These are phyloP conservation scores for Thyatira batis DNA, from an alignment of 2,888 invertebrate genomes.

Conservation along the genomic window DNA sequence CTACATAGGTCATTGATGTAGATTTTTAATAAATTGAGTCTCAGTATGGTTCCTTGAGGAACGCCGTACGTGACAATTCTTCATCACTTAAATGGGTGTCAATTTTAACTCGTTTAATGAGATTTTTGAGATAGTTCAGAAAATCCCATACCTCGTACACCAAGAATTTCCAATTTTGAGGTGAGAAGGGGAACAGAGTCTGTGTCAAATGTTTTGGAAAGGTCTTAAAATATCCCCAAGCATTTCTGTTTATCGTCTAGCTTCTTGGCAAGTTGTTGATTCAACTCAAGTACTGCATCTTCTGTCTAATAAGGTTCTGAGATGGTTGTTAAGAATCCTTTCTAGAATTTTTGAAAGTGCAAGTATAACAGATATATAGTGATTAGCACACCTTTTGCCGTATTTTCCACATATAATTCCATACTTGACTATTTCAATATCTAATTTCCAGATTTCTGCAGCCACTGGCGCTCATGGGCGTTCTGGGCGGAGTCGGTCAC, in stretches of 20 bases:
- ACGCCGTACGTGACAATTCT: no score
- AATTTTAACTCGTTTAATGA: no score
- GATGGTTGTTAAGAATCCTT: background rate
- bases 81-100: no score
- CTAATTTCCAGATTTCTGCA: constrained; percentile 71
- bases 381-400: no score
- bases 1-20: no score
- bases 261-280: background rate
- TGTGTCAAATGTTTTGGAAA: constrained; percentile 1
- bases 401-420: no score
- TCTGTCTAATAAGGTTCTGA: background rate
- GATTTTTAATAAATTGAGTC: no score
- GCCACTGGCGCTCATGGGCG: constrained; percentile 75
- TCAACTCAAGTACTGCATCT: background rate
- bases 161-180: background rate
- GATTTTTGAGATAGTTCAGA: background rate
- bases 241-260: background rate
- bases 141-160: background rate
- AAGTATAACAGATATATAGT: no score
- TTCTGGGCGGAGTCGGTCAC: constrained; percentile 73
- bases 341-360: constrained; percentile 2
- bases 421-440: no score
- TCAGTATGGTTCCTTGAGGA: no score
- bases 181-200: background rate
- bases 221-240: background rate